phyloP scores from a whole-genome alignment of 1,140 invertebrate species.

The Anadara kagoshimensis region DNA sequence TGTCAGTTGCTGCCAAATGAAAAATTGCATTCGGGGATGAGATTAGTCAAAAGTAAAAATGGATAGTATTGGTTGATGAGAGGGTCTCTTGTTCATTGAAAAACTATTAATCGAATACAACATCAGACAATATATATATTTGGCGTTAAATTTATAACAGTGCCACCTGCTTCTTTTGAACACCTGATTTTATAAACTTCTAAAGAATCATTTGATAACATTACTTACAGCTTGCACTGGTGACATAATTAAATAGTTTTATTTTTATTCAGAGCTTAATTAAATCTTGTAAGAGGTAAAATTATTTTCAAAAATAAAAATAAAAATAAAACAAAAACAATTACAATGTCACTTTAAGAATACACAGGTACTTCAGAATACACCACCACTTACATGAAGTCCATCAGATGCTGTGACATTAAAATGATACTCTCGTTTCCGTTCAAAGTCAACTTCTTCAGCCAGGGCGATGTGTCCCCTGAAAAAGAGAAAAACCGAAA shows the following conservation, averaged over 20 bases:
- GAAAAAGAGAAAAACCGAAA: slow-evolving; percentile 4
- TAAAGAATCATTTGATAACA: background rate
- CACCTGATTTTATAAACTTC: background rate
- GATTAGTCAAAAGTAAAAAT: too few relatives aligned
- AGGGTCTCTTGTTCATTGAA: too few relatives aligned
- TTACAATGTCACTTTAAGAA: background rate
- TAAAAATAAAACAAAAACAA: too few relatives aligned
- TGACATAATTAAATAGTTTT: background rate
- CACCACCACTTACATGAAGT: slow-evolving; percentile 26
- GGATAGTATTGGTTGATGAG: too few relatives aligned
- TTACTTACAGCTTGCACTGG: background rate
- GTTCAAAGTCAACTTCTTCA: slow-evolving; percentile 35
- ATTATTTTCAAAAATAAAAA: background rate
- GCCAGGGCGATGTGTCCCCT: slow-evolving; percentile 36
- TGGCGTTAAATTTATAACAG: too few relatives aligned
- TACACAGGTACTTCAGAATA: background rate
- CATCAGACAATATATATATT: too few relatives aligned
- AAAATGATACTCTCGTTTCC: slow-evolving; percentile 21
- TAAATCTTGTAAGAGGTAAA: slow-evolving; percentile 7
- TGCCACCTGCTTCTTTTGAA: too few relatives aligned
- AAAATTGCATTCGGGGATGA: too few relatives aligned
- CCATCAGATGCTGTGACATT: slow-evolving; percentile 38
- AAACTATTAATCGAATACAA: too few relatives aligned
- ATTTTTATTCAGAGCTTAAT: slow-evolving; percentile 22
- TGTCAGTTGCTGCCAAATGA: too few relatives aligned